These are phyloP conservation scores for Erpobdella octoculata DNA, from an alignment of 2,888 invertebrate genomes.

Conservation along the genomic window DNA sequence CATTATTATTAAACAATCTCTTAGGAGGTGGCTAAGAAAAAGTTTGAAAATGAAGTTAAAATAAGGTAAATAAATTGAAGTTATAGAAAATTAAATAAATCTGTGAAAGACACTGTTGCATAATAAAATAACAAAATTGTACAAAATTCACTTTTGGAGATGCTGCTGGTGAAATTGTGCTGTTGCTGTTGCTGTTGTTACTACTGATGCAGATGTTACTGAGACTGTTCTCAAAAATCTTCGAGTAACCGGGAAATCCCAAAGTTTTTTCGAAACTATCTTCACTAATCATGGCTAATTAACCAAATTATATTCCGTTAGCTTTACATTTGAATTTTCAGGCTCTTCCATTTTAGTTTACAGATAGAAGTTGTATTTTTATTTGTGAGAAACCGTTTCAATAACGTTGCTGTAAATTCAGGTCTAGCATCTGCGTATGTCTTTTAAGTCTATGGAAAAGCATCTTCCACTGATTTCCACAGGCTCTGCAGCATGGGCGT, in stretches of 20 bases:
- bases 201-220: not conserved
- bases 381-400: no score
- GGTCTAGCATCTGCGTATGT: no score
- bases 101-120: not conserved
- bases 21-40: not conserved
- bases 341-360: no score
- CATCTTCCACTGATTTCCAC: no score
- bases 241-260: not conserved
- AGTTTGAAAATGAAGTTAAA: not conserved
- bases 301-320: no score
- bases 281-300: slow-evolving; percentile 6
- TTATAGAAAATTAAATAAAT: not conserved
- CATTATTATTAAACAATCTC: no score
- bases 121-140: not conserved
- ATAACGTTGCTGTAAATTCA: no score
- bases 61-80: not conserved
- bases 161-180: not conserved
- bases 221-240: not conserved
- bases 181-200: not conserved
- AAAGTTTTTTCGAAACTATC: not conserved
- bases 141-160: not conserved
- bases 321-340: no score
- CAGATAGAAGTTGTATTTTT: no score
- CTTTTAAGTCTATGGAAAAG: no score
- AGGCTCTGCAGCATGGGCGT: no score